Percentiles rank a stretch among this genome's conserved stretches.
Evolutionary conservation across 2,113 vertebrate genomes (phyloP).

Genomic region (Choloepus hoffmanni): DNA sequence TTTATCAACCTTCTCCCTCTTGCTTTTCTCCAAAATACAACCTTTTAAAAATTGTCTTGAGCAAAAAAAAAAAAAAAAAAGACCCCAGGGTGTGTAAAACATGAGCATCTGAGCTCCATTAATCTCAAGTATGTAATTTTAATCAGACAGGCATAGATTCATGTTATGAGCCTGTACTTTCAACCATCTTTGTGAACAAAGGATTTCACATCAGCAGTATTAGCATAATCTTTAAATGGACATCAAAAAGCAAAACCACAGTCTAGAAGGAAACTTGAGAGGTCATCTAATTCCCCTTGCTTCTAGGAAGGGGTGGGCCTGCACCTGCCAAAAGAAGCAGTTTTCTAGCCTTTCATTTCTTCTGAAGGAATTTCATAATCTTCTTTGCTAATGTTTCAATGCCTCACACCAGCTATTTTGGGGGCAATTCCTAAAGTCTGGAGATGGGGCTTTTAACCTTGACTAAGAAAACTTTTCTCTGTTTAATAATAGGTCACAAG

Average conservation of each 20-base stretch:
- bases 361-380: constrained; percentile 36
- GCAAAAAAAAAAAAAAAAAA: not conserved
- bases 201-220: constrained; percentile 65
- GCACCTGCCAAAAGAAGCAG: not conserved
- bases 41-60: constrained; percentile 20
- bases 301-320: not conserved
- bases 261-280: constrained; percentile 52
- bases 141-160: constrained; percentile 48
- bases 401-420: constrained; percentile 2
- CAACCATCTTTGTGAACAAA: constrained; percentile 62
- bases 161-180: constrained; percentile 42
- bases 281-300: constrained; percentile 39
- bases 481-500: not conserved
- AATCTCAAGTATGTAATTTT: constrained; percentile 57
- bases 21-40: constrained; percentile 43
- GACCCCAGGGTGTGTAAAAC: constrained; percentile 14
- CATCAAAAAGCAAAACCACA: constrained; percentile 43
- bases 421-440: not conserved
- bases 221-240: constrained; percentile 70
- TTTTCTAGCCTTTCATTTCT: constrained; percentile 39
- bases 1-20: constrained; percentile 70
- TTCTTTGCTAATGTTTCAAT: constrained; percentile 1
- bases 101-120: constrained; percentile 49
- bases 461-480: constrained; percentile 24
- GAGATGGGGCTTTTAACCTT: not conserved